Evolutionary conservation across 1,140 invertebrate genomes (phyloP), one percentile per base, ranked within the genome.

Genomic region (Agrilus planipennis): DNA sequence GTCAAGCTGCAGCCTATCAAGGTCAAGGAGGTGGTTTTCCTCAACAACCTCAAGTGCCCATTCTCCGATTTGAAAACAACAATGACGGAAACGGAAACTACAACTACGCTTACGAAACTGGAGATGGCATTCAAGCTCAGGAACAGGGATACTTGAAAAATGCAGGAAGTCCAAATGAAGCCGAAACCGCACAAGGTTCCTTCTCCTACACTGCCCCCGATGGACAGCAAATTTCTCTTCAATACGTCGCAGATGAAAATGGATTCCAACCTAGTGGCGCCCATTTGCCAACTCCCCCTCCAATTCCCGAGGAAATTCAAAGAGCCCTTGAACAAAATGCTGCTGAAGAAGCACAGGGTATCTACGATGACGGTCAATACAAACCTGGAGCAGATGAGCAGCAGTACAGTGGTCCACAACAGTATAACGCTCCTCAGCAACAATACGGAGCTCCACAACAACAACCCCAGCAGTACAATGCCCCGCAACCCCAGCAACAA

Each of bases 131-230:
- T 20, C 49, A 55, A 14, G 62, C 58, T 0, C 41, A 66, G 32
- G 56, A 57, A 53, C 7, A 41, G 18, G 70, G 70, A 45, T 65
- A 65, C 47, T 63, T 72, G 51, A 68, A 68, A 52, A 70, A 71
- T 49, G 53, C 60, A 20, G 71, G 71, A 21, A 62, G 60, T 41
- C 67, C 69, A 15, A 62, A 71, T 43, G 65, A 68, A 51, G 65
- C 70, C 35, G 66, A 69, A 53, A 62, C 69, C 9, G 71, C 73
- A n/a, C 67, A 70, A 51, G 75, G 75, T 32, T 71, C 70, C 10
- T 77, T 76, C 57, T 73, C 72, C 14, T 77, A 75, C 54, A 63
- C 69, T 12, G 68, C 68, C 21, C 70, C 70, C 43, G 68, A 77
- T 52, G 71, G 71, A 32, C 61, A 60, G 45, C 65, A 64, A 10